Evolutionary conservation across 2,113 vertebrate genomes (phyloP), one percentile per base, ranked within the genome.

Genomic region (Hippoglossus stenolepis): DNA sequence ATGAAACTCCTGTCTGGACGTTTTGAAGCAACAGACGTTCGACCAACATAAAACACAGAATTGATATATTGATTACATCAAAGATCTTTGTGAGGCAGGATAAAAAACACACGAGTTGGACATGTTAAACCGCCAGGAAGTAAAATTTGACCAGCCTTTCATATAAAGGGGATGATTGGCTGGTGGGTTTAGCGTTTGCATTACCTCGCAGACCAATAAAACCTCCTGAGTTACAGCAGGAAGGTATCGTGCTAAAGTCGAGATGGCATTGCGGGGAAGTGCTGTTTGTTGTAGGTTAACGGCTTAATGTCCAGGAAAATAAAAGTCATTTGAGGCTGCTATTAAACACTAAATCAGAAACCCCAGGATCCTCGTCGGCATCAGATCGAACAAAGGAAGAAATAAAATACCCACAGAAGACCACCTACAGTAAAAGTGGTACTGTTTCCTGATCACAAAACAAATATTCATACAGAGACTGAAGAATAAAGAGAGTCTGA

Each of bases 271-370:
- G 28, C 3, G 35, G 0, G 0, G 18, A 8, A 65, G n/a, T 49
- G 61, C 26, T 64, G 54, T 57, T 47, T 62, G 62, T 38, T 21
- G 35, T 47, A 40, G 58, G 57, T 67, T 21, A 15, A 80, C 3
- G 11, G 23, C 9, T 35, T 14, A 35, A 43, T 59, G 4, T 18
- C 31, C 31, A 31, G 31, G 31, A 31, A 31, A 31, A 31, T 31
- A 31, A 31, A 31, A 31, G 31, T 31, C 17, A n/a, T 53, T 3
- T 20, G 2, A 74, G 13, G 26, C 28, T 57, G 26, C 40, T 43
- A 28, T 58, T 59, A 70, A 80, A 53, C 11, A 10, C 17, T 28
- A 18, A 73, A 63, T 68, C 35, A 68, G 21, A 45, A 51, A 79
- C 17, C 23, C 51, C n/a, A 49, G 8, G 4, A 49, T 47, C 14